phyloP scores from a whole-genome alignment of 1,140 invertebrate genomes.

The Limonius californicus region DNA sequence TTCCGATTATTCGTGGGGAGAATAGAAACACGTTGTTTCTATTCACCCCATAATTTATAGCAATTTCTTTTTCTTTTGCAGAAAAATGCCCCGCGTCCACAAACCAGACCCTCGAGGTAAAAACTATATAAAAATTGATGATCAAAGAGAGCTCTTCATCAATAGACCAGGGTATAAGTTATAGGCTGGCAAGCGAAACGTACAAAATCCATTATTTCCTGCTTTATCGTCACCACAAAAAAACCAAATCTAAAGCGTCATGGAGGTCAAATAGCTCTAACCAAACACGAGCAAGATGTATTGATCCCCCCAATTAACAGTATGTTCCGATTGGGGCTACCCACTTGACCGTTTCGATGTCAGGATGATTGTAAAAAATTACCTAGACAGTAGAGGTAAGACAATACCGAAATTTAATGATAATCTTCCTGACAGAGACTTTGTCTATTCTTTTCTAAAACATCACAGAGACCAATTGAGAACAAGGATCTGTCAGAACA shows the following conservation, averaged over 20 bases:
- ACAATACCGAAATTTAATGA: constrained; percentile 30
- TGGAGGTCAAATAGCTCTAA: no score
- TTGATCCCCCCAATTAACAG: neutral
- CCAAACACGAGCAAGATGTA: neutral
- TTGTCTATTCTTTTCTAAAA: constrained; percentile 27
- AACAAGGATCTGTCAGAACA: constrained; percentile 38
- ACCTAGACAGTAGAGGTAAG: constrained; percentile 9
- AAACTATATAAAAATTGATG: no score
- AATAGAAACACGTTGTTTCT: neutral
- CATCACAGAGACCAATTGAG: no score
- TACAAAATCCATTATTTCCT: no score
- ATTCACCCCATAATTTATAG: neutral
- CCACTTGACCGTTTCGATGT: no score
- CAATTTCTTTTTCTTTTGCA: neutral
- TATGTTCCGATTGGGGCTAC: neutral
- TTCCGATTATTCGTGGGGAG: neutral
- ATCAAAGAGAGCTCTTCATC: no score
- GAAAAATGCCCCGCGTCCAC: neutral
- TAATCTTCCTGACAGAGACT: constrained; percentile 38
- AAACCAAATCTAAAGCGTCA: no score
- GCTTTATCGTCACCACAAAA: no score
- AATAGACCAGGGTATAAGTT: no score
- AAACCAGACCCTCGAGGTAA: neutral
- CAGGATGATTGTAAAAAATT: no score
- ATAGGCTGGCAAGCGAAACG: no score